phyloP scores from a whole-genome alignment of 2,797 vertebrate genomes.

The Acanthopagrus latus region DNA sequence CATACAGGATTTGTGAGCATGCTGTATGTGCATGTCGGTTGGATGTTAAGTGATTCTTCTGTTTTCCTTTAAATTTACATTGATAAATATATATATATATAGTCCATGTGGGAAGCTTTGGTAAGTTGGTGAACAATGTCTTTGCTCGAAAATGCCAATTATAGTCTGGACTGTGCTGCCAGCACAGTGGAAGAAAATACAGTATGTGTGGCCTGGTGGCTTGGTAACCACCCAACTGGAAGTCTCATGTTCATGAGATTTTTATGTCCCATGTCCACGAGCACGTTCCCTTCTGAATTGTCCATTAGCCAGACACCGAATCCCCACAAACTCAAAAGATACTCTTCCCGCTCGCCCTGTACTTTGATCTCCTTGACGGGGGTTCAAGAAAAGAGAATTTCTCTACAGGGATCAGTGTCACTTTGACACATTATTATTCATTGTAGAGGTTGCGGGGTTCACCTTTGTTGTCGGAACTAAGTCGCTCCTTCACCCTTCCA shows the following conservation, averaged over 20 bases:
- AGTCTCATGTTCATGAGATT: slow-evolving; percentile 29
- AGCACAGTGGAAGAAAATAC: not conserved
- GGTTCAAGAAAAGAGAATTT: slow-evolving; percentile 41
- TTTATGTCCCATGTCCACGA: slow-evolving; percentile 14
- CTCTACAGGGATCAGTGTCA: slow-evolving; percentile 35
- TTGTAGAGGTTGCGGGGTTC: slow-evolving; percentile 19
- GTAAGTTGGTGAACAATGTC: slow-evolving; percentile 23
- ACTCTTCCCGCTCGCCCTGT: slow-evolving; percentile 26
- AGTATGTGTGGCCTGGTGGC: slow-evolving; percentile 8
- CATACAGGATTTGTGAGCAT: slow-evolving; percentile 24
- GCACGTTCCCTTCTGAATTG: slow-evolving; percentile 31
- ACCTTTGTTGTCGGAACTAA: slow-evolving; percentile 36
- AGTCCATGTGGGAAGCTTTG: slow-evolving; percentile 25
- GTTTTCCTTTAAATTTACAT: slow-evolving; percentile 16
- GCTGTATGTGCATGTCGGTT: slow-evolving; percentile 14
- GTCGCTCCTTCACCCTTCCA: slow-evolving; percentile 3
- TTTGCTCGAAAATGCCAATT: slow-evolving; percentile 12
- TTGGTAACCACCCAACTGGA: slow-evolving; percentile 10
- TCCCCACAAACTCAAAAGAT: slow-evolving; percentile 29
- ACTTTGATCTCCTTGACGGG: slow-evolving; percentile 36
- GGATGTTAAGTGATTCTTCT: slow-evolving; percentile 35
- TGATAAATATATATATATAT: not conserved
- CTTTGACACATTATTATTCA: slow-evolving; percentile 40
- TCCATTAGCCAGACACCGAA: slow-evolving; percentile 40
- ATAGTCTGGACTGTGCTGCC: not conserved